These are phyloP conservation scores for Mamestra brassicae DNA, from an alignment of 2,888 invertebrate genomes.

Conservation along the genomic window DNA sequence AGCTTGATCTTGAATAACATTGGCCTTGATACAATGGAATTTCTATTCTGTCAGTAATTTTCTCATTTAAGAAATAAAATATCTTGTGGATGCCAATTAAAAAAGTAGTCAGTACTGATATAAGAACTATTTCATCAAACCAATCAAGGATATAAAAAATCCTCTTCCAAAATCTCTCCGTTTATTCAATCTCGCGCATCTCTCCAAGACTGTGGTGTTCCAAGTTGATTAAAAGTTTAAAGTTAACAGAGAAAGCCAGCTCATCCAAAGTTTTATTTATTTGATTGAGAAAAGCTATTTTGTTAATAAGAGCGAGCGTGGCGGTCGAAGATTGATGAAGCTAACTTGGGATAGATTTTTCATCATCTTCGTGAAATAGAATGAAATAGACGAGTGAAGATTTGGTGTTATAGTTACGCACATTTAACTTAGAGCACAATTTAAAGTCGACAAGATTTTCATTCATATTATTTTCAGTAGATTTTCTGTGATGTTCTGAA, in stretches of 20 bases:
- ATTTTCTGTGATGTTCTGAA: too few relatives aligned
- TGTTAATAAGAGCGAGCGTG: constrained; percentile 44
- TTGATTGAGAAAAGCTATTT: constrained; percentile 53
- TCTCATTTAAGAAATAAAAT: not conserved
- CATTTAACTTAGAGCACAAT: not conserved
- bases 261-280: constrained; percentile 50
- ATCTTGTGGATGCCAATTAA: not conserved
- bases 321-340: constrained; percentile 51
- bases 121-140: not conserved
- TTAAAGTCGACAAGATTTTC: too few relatives aligned
- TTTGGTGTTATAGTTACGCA: not conserved
- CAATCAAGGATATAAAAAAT: not conserved
- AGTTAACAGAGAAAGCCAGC: constrained; percentile 47
- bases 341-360: constrained; percentile 18
- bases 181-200: constrained; percentile 30
- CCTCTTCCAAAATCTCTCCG: not conserved
- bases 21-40: not conserved
- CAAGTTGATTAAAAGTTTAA: constrained; percentile 57
- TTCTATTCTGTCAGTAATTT: not conserved
- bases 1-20: not conserved
- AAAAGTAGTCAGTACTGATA: not conserved
- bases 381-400: not conserved
- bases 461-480: too few relatives aligned
- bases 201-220: constrained; percentile 19
- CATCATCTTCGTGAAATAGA: constrained; percentile 1